phyloP scores from a whole-genome alignment of 2,888 invertebrate genomes.

The Hydroisotoma schaefferi region DNA sequence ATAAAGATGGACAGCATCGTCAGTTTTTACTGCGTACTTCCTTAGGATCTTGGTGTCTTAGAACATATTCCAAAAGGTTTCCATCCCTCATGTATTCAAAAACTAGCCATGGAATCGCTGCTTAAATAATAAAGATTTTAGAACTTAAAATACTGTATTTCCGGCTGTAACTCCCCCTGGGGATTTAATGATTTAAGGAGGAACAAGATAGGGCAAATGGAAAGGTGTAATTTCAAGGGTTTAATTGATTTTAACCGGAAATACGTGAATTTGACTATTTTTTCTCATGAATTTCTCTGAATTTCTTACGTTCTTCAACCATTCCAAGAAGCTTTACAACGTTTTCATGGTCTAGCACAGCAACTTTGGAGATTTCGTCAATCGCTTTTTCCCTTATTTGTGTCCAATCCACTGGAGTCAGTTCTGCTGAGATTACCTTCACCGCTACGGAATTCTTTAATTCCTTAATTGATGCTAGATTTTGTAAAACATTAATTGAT shows the following conservation, averaged over 20 bases:
- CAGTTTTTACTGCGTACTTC: conserved; percentile 35
- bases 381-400: conserved; percentile 28
- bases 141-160: not conserved
- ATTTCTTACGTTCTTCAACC: conserved; percentile 34
- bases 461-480: too few relatives aligned
- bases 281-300: not conserved
- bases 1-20: not conserved
- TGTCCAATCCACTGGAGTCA: not conserved
- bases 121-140: not conserved
- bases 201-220: not conserved
- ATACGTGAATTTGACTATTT: not conserved
- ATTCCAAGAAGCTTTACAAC: conserved; percentile 40
- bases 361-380: conserved; percentile 33
- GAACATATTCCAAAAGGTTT: conserved; percentile 33
- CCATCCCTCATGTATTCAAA: conserved; percentile 43
- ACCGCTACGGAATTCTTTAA: conserved; percentile 23
- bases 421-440: conserved; percentile 28
- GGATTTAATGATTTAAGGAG: not conserved
- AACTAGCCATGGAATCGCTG: conserved; percentile 38
- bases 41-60: conserved; percentile 20
- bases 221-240: too few relatives aligned
- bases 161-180: too few relatives aligned
- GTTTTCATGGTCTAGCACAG: conserved; percentile 39
- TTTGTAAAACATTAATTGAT: too few relatives aligned
- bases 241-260: not conserved